phyloP scores from a whole-genome alignment of 2,797 vertebrate species.

The Parauchenoglanis punctatus region DNA sequence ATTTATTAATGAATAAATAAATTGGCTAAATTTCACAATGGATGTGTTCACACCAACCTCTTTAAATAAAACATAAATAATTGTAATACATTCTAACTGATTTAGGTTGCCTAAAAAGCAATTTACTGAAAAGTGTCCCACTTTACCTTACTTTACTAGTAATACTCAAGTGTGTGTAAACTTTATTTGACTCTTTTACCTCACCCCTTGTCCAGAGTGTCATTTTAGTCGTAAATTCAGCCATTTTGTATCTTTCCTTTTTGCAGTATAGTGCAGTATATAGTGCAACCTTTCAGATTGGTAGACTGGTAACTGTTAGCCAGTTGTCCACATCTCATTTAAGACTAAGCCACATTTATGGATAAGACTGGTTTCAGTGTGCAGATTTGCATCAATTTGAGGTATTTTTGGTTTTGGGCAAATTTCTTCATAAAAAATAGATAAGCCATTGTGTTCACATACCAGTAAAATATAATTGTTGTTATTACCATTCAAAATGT shows the following conservation, averaged over 20 bases:
- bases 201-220: not conserved
- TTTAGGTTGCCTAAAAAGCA: no score
- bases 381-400: not conserved
- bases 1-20: no score
- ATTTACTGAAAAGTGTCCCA: no score
- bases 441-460: not conserved
- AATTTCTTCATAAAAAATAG: not conserved
- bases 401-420: not conserved
- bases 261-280: no score
- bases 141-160: no score
- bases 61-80: no score
- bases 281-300: not conserved
- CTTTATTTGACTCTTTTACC: not conserved
- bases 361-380: not conserved
- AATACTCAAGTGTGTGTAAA: not conserved
- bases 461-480: not conserved
- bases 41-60: no score
- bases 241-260: no score
- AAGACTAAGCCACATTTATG: not conserved
- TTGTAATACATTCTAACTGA: no score
- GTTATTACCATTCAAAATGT: not conserved
- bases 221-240: not conserved
- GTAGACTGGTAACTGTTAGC: not conserved
- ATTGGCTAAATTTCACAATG: no score
- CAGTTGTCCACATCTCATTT: not conserved